These are phyloP conservation scores for Muschampia plurimacula DNA, from an alignment of 2,888 invertebrate species.

Conservation along the genomic window DNA sequence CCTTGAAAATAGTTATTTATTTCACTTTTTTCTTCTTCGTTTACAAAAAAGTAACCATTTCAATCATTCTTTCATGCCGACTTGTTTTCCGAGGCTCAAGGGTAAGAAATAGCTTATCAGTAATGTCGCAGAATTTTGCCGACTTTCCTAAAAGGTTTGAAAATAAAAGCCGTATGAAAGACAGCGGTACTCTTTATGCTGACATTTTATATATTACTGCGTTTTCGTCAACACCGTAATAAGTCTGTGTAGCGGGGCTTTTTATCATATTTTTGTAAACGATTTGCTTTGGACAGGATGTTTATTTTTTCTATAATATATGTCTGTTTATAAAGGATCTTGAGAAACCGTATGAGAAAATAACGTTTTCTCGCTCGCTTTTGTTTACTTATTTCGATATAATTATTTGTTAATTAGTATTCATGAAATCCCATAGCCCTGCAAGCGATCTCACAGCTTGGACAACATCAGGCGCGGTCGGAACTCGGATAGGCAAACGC, in stretches of 20 bases:
- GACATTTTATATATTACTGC: conserved; percentile 9
- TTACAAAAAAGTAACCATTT: background rate
- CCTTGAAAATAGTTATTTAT: no score
- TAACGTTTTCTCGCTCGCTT: background rate
- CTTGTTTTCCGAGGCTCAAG: conserved; percentile 4
- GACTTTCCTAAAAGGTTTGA: conserved; percentile 44
- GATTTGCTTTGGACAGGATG: background rate
- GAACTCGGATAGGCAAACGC: no score
- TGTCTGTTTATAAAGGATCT: background rate
- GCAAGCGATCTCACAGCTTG: no score
- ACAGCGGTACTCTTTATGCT: conserved; percentile 34
- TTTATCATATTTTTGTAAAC: background rate
- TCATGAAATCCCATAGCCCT: no score
- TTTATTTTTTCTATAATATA: background rate
- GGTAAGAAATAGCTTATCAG: conserved; percentile 15
- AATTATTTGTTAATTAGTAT: no score
- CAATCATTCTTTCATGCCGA: conserved; percentile 1
- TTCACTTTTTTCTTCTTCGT: background rate
- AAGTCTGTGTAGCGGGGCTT: background rate
- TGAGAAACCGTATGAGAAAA: no score
- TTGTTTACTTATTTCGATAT: background rate
- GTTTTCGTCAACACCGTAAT: conserved; percentile 9
- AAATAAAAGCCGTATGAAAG: conserved; percentile 51
- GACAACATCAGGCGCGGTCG: no score
- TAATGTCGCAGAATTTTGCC: conserved; percentile 29